Percentiles rank a stretch among this genome's conserved stretches.
Conservation (phyloP, 1,140 invertebrate species). For the Octopus sinensis region DNA sequence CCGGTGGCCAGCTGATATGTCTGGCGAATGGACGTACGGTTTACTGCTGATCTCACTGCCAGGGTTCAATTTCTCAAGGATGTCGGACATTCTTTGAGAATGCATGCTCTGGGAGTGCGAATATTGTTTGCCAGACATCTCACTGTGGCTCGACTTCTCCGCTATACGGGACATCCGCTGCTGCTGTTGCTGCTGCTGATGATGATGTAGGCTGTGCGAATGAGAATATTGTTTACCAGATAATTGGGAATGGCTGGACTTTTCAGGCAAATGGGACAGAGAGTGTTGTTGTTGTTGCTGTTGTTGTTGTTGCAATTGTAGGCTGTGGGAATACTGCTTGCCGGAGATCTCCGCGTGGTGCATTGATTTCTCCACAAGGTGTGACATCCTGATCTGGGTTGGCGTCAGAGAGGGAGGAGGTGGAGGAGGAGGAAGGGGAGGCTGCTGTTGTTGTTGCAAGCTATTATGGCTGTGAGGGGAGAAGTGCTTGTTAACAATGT, state of each 20-base stretch:
- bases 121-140: neutral
- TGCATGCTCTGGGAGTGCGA: neutral
- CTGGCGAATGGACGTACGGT: neutral
- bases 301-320: neutral
- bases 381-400: neutral
- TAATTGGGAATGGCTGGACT: neutral
- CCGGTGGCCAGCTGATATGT: neutral
- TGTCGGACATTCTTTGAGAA: neutral
- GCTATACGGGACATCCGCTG: neutral
- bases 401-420: neutral
- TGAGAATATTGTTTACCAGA: neutral
- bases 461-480: no score
- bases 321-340: neutral
- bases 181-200: neutral
- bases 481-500: no score
- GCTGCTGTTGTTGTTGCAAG: no score
- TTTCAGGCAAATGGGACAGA: neutral
- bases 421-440: no score
- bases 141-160: slow-evolving; percentile 1
- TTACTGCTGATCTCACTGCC: neutral
- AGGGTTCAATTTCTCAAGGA: neutral
- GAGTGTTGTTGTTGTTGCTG: neutral
- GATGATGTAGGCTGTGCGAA: neutral
- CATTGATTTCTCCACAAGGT: neutral
- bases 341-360: neutral